Conservation (phyloP, 1,140 invertebrate species). For the Delia radicum region DNA sequence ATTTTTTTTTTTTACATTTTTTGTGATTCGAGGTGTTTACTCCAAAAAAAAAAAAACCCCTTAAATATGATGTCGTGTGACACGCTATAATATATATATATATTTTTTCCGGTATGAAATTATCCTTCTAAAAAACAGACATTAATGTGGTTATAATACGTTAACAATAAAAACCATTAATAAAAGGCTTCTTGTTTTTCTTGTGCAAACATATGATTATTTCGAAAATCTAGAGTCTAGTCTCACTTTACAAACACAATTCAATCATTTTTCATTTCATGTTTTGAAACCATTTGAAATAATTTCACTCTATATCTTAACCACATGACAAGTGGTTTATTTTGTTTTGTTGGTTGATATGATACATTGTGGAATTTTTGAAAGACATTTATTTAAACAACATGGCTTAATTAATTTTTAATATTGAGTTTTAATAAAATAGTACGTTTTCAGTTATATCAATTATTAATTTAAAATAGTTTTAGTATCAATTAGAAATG, state of each 20-base stretch:
- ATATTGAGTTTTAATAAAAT: too few species aligned
- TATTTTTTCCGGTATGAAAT: neutral
- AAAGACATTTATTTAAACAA: too few species aligned
- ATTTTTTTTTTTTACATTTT: neutral
- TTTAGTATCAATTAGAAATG: too few species aligned
- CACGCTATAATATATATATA: slow-evolving; percentile 5
- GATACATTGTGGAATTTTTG: too few species aligned
- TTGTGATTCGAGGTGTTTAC: neutral
- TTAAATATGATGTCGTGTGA: neutral
- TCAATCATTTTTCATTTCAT: slow-evolving; percentile 10
- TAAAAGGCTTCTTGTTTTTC: neutral
- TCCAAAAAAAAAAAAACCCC: neutral
- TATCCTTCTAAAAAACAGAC: neutral
- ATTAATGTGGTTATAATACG: slow-evolving; percentile 12
- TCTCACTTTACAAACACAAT: neutral
- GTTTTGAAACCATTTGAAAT: neutral
- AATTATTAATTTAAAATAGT: too few species aligned
- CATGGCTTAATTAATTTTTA: too few species aligned
- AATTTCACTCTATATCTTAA: too few species aligned
- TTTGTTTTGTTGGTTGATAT: too few species aligned
- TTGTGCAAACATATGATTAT: slow-evolving; percentile 4
- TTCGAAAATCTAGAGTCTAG: neutral
- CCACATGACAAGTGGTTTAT: too few species aligned
- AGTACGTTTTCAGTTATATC: too few species aligned
- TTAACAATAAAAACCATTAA: slow-evolving; percentile 16